Evolutionary conservation across 1,140 invertebrate genomes (phyloP).

Genomic region (Drosophila neocordata): DNA sequence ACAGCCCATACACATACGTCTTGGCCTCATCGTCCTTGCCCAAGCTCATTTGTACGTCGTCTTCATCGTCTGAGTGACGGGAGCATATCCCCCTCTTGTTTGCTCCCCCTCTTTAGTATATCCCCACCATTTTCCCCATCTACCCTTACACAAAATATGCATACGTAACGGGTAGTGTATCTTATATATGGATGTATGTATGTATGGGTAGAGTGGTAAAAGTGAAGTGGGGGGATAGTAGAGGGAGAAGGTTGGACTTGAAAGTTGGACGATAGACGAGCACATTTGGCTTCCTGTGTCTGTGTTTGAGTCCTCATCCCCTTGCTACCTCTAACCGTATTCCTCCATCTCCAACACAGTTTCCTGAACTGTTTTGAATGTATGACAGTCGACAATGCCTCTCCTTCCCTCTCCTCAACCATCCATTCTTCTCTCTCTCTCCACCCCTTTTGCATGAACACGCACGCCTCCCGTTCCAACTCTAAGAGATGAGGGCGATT

Average conservation of each 20-base stretch:
- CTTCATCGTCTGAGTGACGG: conserved; percentile 39
- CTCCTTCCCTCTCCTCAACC: conserved; percentile 6
- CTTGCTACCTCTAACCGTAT: background rate
- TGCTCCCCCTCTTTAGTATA: background rate
- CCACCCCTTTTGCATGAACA: background rate
- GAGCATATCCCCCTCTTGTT: conserved; percentile 4
- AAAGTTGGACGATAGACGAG: conserved; percentile 60
- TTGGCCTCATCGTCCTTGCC: conserved; percentile 70
- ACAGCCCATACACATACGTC: conserved; percentile 54
- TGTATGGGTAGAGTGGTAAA: background rate
- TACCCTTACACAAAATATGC: conserved; percentile 59
- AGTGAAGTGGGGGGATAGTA: background rate
- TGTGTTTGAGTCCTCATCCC: conserved; percentile 19
- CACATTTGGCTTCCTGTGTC: conserved; percentile 75
- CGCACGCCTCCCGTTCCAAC: conserved; percentile 21
- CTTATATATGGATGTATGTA: background rate
- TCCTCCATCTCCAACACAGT: conserved; percentile 10
- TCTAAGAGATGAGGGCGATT: conserved; percentile 37
- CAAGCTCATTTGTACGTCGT: conserved; percentile 73
- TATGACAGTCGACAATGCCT: conserved; percentile 67
- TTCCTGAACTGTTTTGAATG: conserved; percentile 74
- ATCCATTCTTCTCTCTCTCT: background rate
- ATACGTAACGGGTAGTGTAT: conserved; percentile 71
- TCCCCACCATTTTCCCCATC: background rate
- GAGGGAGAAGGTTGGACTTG: conserved; percentile 45